Evolutionary conservation across 2,113 vertebrate genomes (phyloP).

Genomic region (Synchiropus splendidus): DNA sequence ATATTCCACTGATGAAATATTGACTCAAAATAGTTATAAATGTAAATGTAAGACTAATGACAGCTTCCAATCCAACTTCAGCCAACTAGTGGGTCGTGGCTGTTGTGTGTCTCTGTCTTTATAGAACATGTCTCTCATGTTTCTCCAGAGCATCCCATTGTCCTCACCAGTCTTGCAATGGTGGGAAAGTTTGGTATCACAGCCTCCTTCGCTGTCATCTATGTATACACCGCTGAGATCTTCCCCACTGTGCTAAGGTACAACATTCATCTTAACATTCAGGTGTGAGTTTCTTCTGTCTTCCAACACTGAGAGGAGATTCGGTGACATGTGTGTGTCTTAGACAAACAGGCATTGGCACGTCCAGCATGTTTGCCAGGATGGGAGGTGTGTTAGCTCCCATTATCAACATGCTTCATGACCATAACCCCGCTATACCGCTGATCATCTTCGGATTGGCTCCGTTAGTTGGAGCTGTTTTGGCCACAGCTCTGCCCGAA

Average conservation of each 20-base stretch:
- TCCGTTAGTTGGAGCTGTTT: conserved; percentile 61
- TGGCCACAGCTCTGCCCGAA: conserved; percentile 67
- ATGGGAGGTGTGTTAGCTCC: conserved; percentile 70
- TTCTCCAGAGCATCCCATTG: conserved; percentile 51
- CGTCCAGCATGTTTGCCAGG: conserved; percentile 66
- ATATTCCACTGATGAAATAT: too few relatives aligned
- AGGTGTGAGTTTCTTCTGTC: neutral
- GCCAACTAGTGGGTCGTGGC: too few relatives aligned
- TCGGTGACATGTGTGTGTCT: neutral
- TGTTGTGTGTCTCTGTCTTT: too few relatives aligned
- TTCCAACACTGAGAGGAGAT: neutral
- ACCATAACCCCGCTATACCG: conserved; percentile 40
- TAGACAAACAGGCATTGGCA: conserved; percentile 77
- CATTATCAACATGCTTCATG: conserved; percentile 60
- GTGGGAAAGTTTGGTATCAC: conserved; percentile 77
- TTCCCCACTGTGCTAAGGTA: conserved; percentile 77
- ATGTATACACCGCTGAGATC: conserved; percentile 74
- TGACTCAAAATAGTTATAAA: too few relatives aligned
- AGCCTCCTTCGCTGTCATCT: conserved; percentile 71
- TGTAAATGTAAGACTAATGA: too few relatives aligned
- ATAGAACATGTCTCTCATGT: too few relatives aligned
- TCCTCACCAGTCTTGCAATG: conserved; percentile 62
- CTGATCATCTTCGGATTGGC: conserved; percentile 62
- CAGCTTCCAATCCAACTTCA: too few relatives aligned
- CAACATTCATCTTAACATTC: neutral